These are phyloP conservation scores for Myiopsitta monachus DNA, from an alignment of 2,113 vertebrate species.

Conservation along the genomic window DNA sequence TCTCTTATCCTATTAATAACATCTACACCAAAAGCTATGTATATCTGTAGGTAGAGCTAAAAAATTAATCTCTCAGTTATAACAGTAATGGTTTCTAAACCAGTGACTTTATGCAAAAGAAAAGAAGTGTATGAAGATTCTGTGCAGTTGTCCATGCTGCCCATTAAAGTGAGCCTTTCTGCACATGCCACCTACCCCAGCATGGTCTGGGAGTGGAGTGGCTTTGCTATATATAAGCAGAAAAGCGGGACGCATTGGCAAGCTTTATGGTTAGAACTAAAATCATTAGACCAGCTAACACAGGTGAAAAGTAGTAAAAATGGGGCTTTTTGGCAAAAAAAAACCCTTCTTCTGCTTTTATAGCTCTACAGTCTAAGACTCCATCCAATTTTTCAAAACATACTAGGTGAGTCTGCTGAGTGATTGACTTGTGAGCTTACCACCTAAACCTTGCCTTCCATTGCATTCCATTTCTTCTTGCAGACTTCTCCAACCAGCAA, in stretches of 20 bases:
- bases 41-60: neutral
- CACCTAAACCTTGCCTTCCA: neutral
- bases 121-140: neutral
- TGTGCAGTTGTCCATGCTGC: neutral
- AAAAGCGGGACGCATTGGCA: neutral
- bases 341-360: neutral
- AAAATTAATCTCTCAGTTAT: neutral
- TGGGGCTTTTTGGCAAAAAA: neutral
- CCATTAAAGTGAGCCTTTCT: neutral
- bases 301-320: neutral
- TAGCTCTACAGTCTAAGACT: neutral
- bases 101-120: neutral
- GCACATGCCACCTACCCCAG: rapidly evolving
- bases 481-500: neutral
- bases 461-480: neutral
- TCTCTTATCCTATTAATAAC: neutral
- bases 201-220: neutral
- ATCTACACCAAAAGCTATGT: neutral
- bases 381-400: neutral
- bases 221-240: neutral
- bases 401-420: neutral
- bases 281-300: neutral
- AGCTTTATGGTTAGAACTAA: neutral
- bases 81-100: neutral
- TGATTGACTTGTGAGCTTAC: neutral